These are phyloP conservation scores for Ligdia adustata DNA, from an alignment of 2,888 invertebrate genomes.

Conservation along the genomic window DNA sequence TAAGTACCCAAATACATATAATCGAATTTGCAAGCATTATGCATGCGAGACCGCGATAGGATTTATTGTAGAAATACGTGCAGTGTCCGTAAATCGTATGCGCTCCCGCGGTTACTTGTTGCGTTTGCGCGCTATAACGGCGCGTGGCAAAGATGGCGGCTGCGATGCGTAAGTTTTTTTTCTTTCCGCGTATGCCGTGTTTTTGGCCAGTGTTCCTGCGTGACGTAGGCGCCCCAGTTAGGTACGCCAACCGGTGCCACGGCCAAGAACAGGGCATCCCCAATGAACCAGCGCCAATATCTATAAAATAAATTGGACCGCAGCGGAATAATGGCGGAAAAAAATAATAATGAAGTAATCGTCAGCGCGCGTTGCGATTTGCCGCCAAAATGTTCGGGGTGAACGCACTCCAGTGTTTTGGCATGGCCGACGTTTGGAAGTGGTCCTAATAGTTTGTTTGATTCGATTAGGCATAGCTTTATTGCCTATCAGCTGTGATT, in stretches of 20 bases:
- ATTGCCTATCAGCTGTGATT: slow-evolving; percentile 41
- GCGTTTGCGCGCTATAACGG: slow-evolving; percentile 54
- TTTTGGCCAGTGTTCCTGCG: slow-evolving; percentile 79
- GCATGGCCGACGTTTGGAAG: slow-evolving; percentile 70
- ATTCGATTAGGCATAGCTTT: slow-evolving; percentile 69
- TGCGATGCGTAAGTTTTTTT: slow-evolving; percentile 60
- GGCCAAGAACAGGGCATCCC: slow-evolving; percentile 83
- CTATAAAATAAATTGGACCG: slow-evolving; percentile 82
- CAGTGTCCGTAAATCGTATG: slow-evolving; percentile 60
- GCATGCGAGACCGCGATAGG: slow-evolving; percentile 73
- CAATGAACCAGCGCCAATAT: slow-evolving; percentile 82
- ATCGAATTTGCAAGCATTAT: slow-evolving; percentile 61
- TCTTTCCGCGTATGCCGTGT: slow-evolving; percentile 77
- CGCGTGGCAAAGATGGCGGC: slow-evolving; percentile 73
- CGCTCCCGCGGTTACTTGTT: slow-evolving; percentile 43
- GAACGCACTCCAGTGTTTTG: slow-evolving; percentile 81
- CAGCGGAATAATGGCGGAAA: slow-evolving; percentile 66
- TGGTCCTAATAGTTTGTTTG: slow-evolving; percentile 76
- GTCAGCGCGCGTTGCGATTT: slow-evolving; percentile 58
- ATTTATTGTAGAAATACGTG: slow-evolving; percentile 82
- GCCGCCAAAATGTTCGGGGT: slow-evolving; percentile 79
- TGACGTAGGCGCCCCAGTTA: slow-evolving; percentile 82
- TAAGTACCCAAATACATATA: slow-evolving; percentile 77
- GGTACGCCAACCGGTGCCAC: slow-evolving; percentile 79
- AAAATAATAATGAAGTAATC: slow-evolving; percentile 79